Base-by-base conservation (phyloP, 2,888 invertebrate species). In the Caenorhabditis virilis region DNA sequence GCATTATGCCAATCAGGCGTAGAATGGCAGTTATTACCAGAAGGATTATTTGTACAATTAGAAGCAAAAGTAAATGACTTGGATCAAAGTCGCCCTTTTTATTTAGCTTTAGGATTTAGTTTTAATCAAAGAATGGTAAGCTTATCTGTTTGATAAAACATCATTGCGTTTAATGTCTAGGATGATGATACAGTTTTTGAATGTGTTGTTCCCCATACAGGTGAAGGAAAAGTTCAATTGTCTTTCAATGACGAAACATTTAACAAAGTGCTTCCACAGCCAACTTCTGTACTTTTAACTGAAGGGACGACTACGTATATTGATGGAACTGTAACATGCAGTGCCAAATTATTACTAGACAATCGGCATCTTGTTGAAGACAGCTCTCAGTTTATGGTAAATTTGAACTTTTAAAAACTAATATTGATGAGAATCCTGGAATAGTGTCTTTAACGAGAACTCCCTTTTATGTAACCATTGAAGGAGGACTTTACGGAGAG, bases 161-260 rank as follows among this genome's bases (percentile, higher is more conserved):
- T 1, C 11, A 41, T 2, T 36, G 30, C 13, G 20, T 20, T 39
- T 20, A n/a, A n/a, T 51, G 42, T 60, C 38, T 41, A 74, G 74
- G 74, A 69, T 48, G 76, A 76, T 48, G 76, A 76, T 43, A 76
- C 74, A 4, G 76, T 76, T 11, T 51, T 76, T 26, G 76, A 76
- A 36, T 76, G 76, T 43, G 58, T 76, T 16, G 63, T 60, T 45
- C 60, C 66, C 42, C 69, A 63, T 18, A 56, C 66, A 20, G 66
- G 70, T 9, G 51, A 56, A 39, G 68, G 62, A 11, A 60, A 55
- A 48, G 72, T 75, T 16, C 66, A 69, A 47, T 58, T 76, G 15
- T 74, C 74, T 16, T 76, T 76, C 54, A 76, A 76, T 53, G 76
- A 76, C 47, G 72, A 74, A 47, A 74, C 73, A 23, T 63, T 57